Conservation (phyloP, 1,140 invertebrate species). For the Rhopalosiphum padi region DNA sequence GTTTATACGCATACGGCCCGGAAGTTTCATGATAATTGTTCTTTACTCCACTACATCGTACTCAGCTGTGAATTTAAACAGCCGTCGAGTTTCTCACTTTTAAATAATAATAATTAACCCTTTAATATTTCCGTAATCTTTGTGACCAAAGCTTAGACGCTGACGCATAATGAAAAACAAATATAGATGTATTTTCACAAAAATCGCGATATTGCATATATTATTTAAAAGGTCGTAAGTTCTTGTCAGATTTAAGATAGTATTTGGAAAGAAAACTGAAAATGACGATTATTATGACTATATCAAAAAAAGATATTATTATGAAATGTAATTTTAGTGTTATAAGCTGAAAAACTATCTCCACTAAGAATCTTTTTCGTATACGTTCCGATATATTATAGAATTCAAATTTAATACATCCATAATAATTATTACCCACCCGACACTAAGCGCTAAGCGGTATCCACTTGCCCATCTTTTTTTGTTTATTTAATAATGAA, state of each 20-base stretch:
- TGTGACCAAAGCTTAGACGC: neutral
- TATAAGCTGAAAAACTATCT: too few relatives aligned
- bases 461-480: too few relatives aligned
- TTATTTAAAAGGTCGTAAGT: neutral
- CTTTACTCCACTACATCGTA: neutral
- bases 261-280: too few relatives aligned
- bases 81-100: neutral
- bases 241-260: neutral
- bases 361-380: too few relatives aligned
- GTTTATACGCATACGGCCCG: neutral
- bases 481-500: too few relatives aligned
- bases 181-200: neutral
- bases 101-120: conserved; percentile 16
- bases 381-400: too few relatives aligned
- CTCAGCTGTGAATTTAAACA: neutral
- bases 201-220: neutral
- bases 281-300: too few relatives aligned
- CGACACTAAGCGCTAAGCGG: too few relatives aligned
- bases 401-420: too few relatives aligned
- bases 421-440: too few relatives aligned
- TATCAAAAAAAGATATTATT: too few relatives aligned
- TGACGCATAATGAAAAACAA: neutral
- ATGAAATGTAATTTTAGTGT: too few relatives aligned
- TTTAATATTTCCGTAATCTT: neutral
- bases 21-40: conserved; percentile 29